Evolutionary conservation across 2,113 vertebrate genomes (phyloP).

Genomic region (Formicarius rufipectus): DNA sequence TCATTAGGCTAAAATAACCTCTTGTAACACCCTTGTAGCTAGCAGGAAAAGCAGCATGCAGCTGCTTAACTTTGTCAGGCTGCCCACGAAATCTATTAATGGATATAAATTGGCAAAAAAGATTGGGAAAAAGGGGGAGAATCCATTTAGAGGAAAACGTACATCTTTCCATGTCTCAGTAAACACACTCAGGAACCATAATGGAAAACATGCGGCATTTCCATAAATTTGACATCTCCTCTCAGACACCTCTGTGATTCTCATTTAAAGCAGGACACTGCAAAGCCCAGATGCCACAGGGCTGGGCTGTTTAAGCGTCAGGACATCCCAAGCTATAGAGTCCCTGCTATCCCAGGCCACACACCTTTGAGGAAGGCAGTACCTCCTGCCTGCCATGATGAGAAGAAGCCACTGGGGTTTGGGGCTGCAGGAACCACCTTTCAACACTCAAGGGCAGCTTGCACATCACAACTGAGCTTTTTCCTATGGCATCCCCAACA

Average conservation of each 20-base stretch:
- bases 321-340: background rate
- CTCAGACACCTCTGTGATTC: background rate
- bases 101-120: background rate
- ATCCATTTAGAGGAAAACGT: background rate
- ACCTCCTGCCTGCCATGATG: rapidly evolving
- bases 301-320: background rate
- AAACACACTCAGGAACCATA: background rate
- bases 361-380: rapidly evolving
- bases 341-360: too few species aligned
- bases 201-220: background rate
- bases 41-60: background rate
- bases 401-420: rapidly evolving
- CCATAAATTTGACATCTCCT: background rate
- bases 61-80: conserved; percentile 33
- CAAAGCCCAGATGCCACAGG: background rate
- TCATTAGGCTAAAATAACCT: conserved; percentile 47
- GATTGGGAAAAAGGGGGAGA: background rate
- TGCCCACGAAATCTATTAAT: conserved; percentile 19
- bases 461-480: rapidly evolving
- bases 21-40: background rate
- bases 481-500: rapidly evolving
- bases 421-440: background rate
- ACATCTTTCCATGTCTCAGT: conserved; percentile 5
- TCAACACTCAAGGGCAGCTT: background rate
- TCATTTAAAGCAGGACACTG: background rate